Percentiles rank a stretch among this genome's conserved stretches.
phyloP scores from a whole-genome alignment of 2,888 invertebrate species.

The Scrobipalpa atriplicella region DNA sequence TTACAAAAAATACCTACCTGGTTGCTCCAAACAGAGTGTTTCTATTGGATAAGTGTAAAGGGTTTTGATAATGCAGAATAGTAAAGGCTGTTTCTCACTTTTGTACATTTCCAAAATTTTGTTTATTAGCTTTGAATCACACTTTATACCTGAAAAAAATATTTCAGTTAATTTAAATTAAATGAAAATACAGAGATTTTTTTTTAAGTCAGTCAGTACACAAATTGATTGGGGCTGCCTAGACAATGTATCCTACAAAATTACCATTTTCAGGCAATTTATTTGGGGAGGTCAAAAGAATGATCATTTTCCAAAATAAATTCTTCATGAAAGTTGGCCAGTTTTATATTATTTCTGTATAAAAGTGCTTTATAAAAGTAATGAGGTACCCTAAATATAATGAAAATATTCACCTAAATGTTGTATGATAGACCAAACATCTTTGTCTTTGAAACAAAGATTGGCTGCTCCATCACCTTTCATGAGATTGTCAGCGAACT shows the following conservation, averaged over 20 bases:
- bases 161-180: too few relatives aligned
- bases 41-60: neutral
- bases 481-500: slow-evolving; percentile 62
- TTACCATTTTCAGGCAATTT: too few relatives aligned
- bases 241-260: too few relatives aligned
- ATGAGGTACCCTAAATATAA: too few relatives aligned
- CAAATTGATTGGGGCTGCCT: too few relatives aligned
- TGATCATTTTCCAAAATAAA: too few relatives aligned
- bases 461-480: slow-evolving; percentile 39
- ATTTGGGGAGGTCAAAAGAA: too few relatives aligned
- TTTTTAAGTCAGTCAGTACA: too few relatives aligned
- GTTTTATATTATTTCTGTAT: too few relatives aligned
- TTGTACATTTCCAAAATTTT: slow-evolving; percentile 61
- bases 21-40: neutral
- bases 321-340: too few relatives aligned
- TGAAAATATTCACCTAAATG: slow-evolving; percentile 59
- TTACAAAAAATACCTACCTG: neutral
- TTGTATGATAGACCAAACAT: slow-evolving; percentile 77
- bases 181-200: too few relatives aligned
- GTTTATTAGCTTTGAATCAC: slow-evolving; percentile 63
- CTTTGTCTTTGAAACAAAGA: slow-evolving; percentile 67
- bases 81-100: slow-evolving; percentile 50
- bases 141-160: slow-evolving; percentile 61
- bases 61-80: slow-evolving; percentile 63
- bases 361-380: too few relatives aligned